phyloP scores from a whole-genome alignment of 1,140 invertebrate species.

The Armadillidium nasatum region DNA sequence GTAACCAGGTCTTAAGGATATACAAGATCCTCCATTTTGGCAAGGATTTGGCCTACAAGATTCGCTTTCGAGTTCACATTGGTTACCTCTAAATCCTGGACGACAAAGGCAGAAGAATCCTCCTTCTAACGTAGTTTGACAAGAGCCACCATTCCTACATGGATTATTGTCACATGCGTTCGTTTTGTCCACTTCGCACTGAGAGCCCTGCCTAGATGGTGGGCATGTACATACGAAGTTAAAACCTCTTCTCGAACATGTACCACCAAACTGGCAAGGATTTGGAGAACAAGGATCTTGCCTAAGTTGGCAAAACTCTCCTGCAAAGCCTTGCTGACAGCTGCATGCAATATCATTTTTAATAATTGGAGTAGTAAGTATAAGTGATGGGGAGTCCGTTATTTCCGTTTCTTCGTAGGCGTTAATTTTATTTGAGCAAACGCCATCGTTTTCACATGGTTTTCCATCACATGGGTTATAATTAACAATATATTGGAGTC shows the following conservation, averaged over 20 bases:
- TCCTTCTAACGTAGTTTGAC: constrained; percentile 76
- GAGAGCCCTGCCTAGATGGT: constrained; percentile 66
- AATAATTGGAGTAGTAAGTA: constrained; percentile 73
- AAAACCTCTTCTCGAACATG: constrained; percentile 72
- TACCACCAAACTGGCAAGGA: constrained; percentile 73
- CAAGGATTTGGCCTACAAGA: constrained; percentile 87
- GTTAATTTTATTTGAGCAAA: constrained; percentile 66
- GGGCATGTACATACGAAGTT: constrained; percentile 79
- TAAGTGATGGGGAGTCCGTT: constrained; percentile 68
- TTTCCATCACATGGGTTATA: constrained; percentile 48
- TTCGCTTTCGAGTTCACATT: constrained; percentile 74
- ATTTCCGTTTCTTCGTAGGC: constrained; percentile 62
- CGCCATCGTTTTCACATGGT: constrained; percentile 49
- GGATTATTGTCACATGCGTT: constrained; percentile 77
- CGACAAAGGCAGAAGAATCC: constrained; percentile 86
- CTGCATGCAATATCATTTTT: constrained; percentile 70
- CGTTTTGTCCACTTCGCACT: constrained; percentile 76
- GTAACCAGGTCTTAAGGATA: constrained; percentile 71
- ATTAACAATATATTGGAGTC: constrained; percentile 41
- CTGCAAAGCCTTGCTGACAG: constrained; percentile 75
- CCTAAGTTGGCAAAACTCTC: constrained; percentile 67
- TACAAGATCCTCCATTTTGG: constrained; percentile 74
- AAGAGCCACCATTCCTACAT: constrained; percentile 83
- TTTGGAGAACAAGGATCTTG: constrained; percentile 88
- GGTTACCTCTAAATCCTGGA: constrained; percentile 78